These are phyloP conservation scores for Lates calcarifer DNA, from an alignment of 2,113 vertebrate species.

Conservation along the genomic window DNA sequence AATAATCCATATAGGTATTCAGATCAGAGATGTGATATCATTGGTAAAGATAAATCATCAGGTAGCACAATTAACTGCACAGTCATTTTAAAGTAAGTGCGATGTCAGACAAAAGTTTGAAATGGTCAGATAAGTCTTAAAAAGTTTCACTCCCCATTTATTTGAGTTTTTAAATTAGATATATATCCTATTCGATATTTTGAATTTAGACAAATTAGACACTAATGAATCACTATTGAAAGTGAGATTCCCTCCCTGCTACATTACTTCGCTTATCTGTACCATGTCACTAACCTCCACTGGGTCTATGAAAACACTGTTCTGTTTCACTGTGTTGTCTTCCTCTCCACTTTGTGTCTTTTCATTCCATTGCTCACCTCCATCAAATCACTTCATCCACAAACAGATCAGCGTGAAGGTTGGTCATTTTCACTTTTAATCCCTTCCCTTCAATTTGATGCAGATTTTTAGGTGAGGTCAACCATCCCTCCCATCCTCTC, in stretches of 20 bases:
- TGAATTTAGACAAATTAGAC: neutral
- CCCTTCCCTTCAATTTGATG: conserved; percentile 39
- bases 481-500: conserved; percentile 10
- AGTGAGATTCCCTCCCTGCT: conserved; percentile 46
- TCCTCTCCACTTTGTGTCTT: conserved; percentile 94
- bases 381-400: conserved; percentile 93
- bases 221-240: neutral
- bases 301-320: conserved; percentile 86
- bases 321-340: conserved; percentile 95
- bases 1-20: neutral
- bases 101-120: no score
- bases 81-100: no score
- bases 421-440: conserved; percentile 96
- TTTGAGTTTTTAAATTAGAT: no score
- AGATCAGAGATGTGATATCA: neutral
- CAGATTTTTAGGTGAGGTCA: conserved; percentile 43
- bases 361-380: conserved; percentile 92
- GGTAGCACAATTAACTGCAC: neutral
- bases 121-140: no score
- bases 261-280: conserved; percentile 33
- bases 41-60: neutral
- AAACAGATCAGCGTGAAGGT: conserved; percentile 98
- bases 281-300: conserved; percentile 59
- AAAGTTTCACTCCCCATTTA: no score
- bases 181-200: no score